A percentile compares a stretch with the other conserved stretches of the same genome.
phyloP scores from a whole-genome alignment of 1,140 invertebrate genomes.

The Acromyrmex echinatior region DNA sequence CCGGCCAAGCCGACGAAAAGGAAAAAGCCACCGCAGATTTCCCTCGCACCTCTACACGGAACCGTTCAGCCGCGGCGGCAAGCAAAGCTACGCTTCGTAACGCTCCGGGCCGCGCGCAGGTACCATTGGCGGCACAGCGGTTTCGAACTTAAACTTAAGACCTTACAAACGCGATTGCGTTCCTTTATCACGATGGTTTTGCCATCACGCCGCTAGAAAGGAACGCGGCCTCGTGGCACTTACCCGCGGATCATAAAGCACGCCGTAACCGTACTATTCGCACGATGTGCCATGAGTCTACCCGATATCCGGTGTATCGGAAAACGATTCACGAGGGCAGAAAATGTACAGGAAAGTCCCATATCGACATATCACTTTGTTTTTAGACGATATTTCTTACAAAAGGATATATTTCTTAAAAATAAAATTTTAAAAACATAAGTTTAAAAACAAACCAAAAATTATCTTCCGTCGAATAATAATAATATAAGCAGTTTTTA shows the following conservation, averaged over 20 bases:
- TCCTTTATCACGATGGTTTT: constrained; percentile 80
- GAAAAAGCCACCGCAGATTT: constrained; percentile 67
- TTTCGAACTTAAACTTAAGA: constrained; percentile 34
- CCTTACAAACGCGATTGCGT: constrained; percentile 50
- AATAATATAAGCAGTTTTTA: too few relatives aligned
- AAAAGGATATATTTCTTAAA: too few relatives aligned
- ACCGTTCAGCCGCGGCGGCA: constrained; percentile 46
- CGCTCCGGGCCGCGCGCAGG: constrained; percentile 19
- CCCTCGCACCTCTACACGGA: constrained; percentile 61
- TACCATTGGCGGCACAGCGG: constrained; percentile 50
- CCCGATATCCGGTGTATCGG: constrained; percentile 32
- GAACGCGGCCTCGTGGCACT: constrained; percentile 72
- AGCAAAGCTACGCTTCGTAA: constrained; percentile 30
- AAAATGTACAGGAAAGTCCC: neutral
- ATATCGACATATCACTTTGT: too few relatives aligned
- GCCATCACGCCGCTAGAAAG: constrained; percentile 77
- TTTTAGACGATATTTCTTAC: too few relatives aligned
- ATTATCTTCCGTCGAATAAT: too few relatives aligned
- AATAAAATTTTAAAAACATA: too few relatives aligned
- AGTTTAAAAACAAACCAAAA: too few relatives aligned
- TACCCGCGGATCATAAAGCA: constrained; percentile 77
- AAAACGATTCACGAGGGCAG: neutral
- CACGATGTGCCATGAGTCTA: constrained; percentile 44
- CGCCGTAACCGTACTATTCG: constrained; percentile 74
- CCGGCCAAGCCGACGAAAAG: constrained; percentile 53